These are phyloP conservation scores for Uria aalge DNA, from an alignment of 2,113 vertebrate genomes.

Conservation along the genomic window DNA sequence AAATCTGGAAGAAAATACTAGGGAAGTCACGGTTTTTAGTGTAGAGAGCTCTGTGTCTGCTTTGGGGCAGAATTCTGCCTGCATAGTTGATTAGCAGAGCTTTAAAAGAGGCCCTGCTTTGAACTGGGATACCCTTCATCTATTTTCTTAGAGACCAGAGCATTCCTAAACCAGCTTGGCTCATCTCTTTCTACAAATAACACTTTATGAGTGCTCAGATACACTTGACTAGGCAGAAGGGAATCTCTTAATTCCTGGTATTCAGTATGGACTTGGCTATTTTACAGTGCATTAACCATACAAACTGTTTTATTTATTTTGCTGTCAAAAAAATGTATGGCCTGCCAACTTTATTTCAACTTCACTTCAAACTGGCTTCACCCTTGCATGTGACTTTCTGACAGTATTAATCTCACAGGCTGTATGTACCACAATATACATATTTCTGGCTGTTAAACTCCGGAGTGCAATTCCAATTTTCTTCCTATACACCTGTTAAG, in stretches of 20 bases:
- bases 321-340: not conserved
- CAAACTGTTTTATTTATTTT: conserved; percentile 45
- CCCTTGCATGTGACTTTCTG: conserved; percentile 7
- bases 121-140: not conserved
- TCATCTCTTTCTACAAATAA: not conserved
- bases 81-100: not conserved
- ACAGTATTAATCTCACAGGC: conserved; percentile 1
- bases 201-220: not conserved
- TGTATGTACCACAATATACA: not conserved
- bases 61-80: not conserved
- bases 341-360: conserved; percentile 31
- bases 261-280: not conserved
- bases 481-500: not conserved
- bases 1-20: not conserved
- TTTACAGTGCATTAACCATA: conserved; percentile 26
- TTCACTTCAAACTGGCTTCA: not conserved
- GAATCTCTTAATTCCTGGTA: conserved; percentile 8
- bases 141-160: not conserved
- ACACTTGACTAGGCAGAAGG: not conserved
- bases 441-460: not conserved
- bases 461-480: not conserved
- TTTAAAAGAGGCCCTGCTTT: not conserved
- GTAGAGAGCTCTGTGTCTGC: not conserved
- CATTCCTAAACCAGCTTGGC: not conserved
- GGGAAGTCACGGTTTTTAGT: not conserved